Percentiles rank a stretch among this genome's conserved stretches.
Conservation (phyloP, 2,888 invertebrate species). For the Chironomus tentans region DNA sequence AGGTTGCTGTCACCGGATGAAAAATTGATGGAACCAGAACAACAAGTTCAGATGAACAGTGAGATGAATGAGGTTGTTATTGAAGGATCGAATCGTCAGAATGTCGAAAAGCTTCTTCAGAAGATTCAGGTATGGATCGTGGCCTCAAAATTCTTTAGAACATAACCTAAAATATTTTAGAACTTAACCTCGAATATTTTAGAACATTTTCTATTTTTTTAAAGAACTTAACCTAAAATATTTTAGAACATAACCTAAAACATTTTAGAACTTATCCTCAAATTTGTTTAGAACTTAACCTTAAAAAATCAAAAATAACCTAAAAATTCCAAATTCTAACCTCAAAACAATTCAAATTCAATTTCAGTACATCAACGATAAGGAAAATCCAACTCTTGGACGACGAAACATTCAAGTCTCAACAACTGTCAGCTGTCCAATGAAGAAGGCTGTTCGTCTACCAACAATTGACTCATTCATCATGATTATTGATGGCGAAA, state of each 20-base stretch:
- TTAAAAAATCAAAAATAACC: no score
- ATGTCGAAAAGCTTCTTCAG: slow-evolving; percentile 76
- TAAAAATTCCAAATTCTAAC: no score
- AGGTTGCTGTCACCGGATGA: slow-evolving; percentile 50
- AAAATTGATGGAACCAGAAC: slow-evolving; percentile 66
- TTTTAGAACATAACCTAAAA: no score
- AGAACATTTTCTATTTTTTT: no score
- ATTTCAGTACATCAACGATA: slow-evolving; percentile 72
- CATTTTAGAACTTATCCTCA: no score
- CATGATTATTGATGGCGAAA: slow-evolving; percentile 34
- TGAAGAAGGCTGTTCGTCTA: slow-evolving; percentile 38
- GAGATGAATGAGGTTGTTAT: slow-evolving; percentile 70
- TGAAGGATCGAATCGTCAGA: slow-evolving; percentile 82
- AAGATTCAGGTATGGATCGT: slow-evolving; percentile 49
- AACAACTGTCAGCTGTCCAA: slow-evolving; percentile 38
- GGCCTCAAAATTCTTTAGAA: no score
- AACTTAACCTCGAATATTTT: no score
- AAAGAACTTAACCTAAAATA: no score
- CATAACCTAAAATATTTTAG: no score
- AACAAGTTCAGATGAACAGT: slow-evolving; percentile 61
- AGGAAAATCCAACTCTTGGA: slow-evolving; percentile 91
- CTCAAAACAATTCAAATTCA: no score
- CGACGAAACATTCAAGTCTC: slow-evolving; percentile 56
- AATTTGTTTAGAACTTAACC: no score
- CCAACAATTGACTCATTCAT: slow-evolving; percentile 41